phyloP scores from a whole-genome alignment of 1,140 invertebrate species.

The Anagrus nilaparvatae region DNA sequence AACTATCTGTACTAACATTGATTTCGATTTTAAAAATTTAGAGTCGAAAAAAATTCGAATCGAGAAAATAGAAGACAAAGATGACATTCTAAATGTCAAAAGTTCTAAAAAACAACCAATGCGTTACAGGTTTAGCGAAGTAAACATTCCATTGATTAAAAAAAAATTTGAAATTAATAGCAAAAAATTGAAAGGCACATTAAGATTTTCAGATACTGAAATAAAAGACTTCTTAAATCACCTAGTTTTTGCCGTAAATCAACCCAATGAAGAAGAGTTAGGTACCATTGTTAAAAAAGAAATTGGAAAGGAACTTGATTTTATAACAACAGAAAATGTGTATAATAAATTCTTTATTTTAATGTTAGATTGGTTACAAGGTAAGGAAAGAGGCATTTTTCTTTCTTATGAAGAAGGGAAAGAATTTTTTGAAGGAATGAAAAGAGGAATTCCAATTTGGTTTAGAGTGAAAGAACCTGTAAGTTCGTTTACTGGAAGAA shows the following conservation, averaged over 20 bases:
- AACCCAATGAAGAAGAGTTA: slow-evolving; percentile 1
- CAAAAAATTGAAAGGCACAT: no score
- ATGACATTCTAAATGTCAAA: neutral
- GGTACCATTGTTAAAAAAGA: neutral
- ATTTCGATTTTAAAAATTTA: neutral
- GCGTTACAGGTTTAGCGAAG: neutral
- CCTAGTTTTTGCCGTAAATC: neutral
- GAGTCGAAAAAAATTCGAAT: neutral
- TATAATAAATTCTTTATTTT: neutral
- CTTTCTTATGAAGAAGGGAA: neutral
- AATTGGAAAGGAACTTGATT: neutral
- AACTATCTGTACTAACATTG: neutral
- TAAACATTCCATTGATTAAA: neutral
- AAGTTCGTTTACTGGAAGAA: slow-evolving; percentile 4
- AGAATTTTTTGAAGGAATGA: slow-evolving; percentile 6
- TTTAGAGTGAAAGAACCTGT: neutral
- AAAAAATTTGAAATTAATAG: neutral
- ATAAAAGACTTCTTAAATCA: neutral
- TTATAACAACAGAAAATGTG: neutral
- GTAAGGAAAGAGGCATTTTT: neutral
- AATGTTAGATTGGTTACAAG: neutral
- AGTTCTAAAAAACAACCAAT: neutral
- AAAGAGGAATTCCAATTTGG: neutral
- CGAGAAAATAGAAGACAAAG: neutral
- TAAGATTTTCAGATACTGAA: no score